Evolutionary conservation across 2,113 vertebrate genomes (phyloP).

Genomic region (Nansenia antarctica): DNA sequence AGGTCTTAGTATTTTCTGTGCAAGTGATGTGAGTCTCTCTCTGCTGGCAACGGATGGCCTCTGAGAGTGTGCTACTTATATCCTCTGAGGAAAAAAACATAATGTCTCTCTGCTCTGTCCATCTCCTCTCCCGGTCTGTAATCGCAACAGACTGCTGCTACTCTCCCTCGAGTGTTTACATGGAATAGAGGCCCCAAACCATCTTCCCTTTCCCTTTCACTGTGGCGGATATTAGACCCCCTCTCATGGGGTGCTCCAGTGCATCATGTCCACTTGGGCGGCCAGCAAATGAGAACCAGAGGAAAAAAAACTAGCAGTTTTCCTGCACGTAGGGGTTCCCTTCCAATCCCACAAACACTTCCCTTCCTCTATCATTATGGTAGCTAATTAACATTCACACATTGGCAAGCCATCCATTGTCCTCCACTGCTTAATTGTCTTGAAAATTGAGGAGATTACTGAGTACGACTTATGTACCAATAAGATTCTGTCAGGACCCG

Average conservation of each 20-base stretch:
- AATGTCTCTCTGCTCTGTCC: not conserved
- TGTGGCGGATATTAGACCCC: no score
- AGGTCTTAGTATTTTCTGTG: no score
- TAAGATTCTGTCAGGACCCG: slow-evolving; percentile 60
- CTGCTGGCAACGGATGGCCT: no score
- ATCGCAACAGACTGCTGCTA: no score
- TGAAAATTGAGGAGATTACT: slow-evolving; percentile 71
- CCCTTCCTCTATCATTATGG: slow-evolving; percentile 53
- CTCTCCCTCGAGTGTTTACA: no score
- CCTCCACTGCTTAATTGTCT: slow-evolving; percentile 70
- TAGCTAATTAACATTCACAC: slow-evolving; percentile 65
- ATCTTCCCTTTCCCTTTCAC: no score
- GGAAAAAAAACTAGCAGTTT: slow-evolving; percentile 21
- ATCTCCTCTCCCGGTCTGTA: not conserved
- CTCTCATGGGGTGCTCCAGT: no score
- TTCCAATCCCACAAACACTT: slow-evolving; percentile 1
- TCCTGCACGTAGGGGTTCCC: not conserved
- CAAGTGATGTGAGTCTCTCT: no score
- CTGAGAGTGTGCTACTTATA: no score
- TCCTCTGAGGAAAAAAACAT: no score
- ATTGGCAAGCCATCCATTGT: slow-evolving; percentile 68
- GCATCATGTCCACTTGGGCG: slow-evolving; percentile 42
- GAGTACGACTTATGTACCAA: slow-evolving; percentile 59
- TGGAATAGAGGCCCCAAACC: no score
- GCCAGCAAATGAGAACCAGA: slow-evolving; percentile 41